phyloP scores from a whole-genome alignment of 2,797 vertebrate species.

The Cossypha caffra region DNA sequence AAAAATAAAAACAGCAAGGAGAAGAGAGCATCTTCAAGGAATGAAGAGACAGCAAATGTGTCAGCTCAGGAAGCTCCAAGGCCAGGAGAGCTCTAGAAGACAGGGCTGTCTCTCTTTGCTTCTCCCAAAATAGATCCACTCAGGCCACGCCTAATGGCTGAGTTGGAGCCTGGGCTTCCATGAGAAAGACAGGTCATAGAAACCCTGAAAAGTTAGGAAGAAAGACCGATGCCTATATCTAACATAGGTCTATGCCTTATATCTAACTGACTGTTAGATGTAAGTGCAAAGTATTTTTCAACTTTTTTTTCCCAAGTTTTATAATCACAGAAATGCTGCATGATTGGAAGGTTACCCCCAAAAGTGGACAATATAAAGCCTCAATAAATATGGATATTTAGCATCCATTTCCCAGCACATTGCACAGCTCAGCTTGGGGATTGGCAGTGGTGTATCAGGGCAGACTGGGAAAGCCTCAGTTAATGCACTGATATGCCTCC shows the following conservation, averaged over 20 bases:
- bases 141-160: not conserved
- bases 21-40: not conserved
- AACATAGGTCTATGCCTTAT: no score
- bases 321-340: not conserved
- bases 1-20: constrained; percentile 2
- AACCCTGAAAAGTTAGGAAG: not conserved
- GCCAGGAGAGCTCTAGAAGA: not conserved
- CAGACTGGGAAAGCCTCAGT: not conserved
- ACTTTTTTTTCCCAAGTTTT: not conserved
- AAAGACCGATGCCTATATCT: not conserved
- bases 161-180: not conserved
- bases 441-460: not conserved
- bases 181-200: not conserved
- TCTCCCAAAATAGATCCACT: not conserved
- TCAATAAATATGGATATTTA: not conserved
- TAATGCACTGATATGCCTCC: not conserved
- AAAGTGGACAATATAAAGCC: not conserved
- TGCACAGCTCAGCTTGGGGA: not conserved
- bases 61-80: not conserved
- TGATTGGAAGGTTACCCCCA: not conserved
- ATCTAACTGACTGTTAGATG: not conserved
- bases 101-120: not conserved
- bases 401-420: not conserved
- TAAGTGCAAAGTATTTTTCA: not conserved
- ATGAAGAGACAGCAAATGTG: not conserved